A percentile compares a stretch with the other conserved stretches of the same genome.
These are phyloP conservation scores for Pelodiscus sinensis DNA, from an alignment of 2,113 vertebrate genomes.

Conservation along the genomic window DNA sequence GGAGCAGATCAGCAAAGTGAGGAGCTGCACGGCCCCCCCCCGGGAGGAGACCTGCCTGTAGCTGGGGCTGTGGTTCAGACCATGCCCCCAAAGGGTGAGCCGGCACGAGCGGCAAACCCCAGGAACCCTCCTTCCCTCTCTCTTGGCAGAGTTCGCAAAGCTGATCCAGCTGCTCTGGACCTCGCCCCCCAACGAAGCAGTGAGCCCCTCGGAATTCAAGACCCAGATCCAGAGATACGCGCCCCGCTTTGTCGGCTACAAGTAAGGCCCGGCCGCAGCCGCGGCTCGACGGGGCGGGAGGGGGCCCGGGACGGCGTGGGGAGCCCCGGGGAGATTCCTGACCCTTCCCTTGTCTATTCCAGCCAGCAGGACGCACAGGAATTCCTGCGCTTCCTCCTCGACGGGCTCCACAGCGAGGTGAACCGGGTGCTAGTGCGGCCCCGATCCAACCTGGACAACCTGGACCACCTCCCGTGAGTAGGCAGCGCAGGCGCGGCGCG, in stretches of 20 bases:
- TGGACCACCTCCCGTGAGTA: slow-evolving; percentile 93
- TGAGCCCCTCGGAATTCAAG: slow-evolving; percentile 94
- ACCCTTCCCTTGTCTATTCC: neutral
- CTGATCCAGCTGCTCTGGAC: slow-evolving; percentile 94
- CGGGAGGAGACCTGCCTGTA: neutral
- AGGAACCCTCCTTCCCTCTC: neutral
- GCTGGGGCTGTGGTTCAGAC: neutral
- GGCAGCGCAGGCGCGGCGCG: too few relatives aligned
- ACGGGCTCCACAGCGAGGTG: slow-evolving; percentile 94
- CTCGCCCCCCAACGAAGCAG: slow-evolving; percentile 85
- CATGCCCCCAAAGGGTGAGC: neutral
- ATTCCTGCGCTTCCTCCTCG: slow-evolving; percentile 92
- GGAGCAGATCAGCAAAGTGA: neutral
- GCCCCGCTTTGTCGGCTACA: slow-evolving; percentile 93
- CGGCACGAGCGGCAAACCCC: neutral
- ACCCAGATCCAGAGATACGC: slow-evolving; percentile 94
- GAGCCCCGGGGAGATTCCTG: neutral
- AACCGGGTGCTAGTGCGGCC: slow-evolving; percentile 86
- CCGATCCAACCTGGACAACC: slow-evolving; percentile 77
- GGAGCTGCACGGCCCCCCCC: too few relatives aligned
- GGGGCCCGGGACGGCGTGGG: neutral
- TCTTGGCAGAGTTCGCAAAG: slow-evolving; percentile 88
- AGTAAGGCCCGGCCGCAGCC: slow-evolving; percentile 79
- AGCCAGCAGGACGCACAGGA: slow-evolving; percentile 99
- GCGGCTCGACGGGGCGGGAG: rapidly evolving